Base-by-base conservation (phyloP, 2,113 vertebrate species). In the Brevimyrus niger region DNA sequence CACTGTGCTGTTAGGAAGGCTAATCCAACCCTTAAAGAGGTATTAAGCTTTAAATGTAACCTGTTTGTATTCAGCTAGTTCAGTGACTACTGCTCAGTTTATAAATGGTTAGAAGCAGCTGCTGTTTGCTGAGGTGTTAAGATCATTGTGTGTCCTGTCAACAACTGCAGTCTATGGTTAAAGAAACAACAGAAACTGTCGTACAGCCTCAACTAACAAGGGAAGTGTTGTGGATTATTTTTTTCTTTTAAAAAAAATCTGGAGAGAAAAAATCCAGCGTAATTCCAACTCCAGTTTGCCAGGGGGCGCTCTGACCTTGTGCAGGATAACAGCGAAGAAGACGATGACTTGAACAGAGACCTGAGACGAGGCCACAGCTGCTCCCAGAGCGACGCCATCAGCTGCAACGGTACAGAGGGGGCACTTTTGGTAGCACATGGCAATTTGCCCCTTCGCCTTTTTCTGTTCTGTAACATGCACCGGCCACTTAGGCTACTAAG, bases 291-390 rank as follows among this genome's bases (percentile, higher is more conserved):
- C 82, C 31, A 47, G 27, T 83, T 82, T 19, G 3, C 27, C 46
- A 27, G n/a, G 10, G 48, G 42, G 31, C 10, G 1, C 91, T 69
- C 61, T 93, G 91, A 96, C 96, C 96, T 97, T 97, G 93, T 96
- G 95, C 46, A 97, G 92, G 91, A 96, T 96, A 44, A 96, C 96
- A 47, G 96, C 96, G 11, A 96, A 93, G 93, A 96, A 96, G 1
- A 96, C 95, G 2, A 96, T 92, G 73, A 96, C 91, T 91, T 96
- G 96, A 87, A 96, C 94, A 0, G 96, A 94, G 85, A 95, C 93
- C 90, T 96, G 93, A 3, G 95, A 94, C 0, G 96, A 96, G 10
- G 95, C 94, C n/a, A 94, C 95, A 5, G 96, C 96, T 15, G 96
- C 95, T 11, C 96, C 96, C 0, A 97, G 94, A 85, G 96, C 96